Evolutionary conservation across 2,797 vertebrate species (phyloP).

Genomic region (Thripadectes ignobilis): DNA sequence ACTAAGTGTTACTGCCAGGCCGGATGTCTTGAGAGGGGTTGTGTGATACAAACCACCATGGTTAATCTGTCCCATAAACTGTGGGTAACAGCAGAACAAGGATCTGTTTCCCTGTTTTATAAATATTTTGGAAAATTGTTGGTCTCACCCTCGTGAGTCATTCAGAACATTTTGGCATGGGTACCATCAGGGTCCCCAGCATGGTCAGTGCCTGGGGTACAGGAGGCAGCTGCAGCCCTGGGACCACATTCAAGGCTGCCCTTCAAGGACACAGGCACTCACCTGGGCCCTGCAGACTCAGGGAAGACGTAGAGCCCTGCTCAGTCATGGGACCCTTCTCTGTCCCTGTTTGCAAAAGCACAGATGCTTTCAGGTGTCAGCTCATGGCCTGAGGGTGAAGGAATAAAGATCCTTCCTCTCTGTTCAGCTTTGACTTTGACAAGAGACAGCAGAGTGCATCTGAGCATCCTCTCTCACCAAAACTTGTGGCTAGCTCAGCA

Average conservation of each 20-base stretch:
- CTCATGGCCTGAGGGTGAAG: background rate
- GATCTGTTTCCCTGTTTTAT: background rate
- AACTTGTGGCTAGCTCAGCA: background rate
- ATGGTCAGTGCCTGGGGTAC: too few relatives aligned
- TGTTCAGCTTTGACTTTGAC: background rate
- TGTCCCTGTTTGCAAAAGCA: background rate
- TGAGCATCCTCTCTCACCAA: background rate
- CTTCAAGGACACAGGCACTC: background rate
- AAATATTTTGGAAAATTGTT: background rate
- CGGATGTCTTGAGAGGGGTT: background rate
- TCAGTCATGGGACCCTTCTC: fast-evolving
- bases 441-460: background rate
- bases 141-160: background rate
- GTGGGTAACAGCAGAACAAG: background rate
- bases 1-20: background rate
- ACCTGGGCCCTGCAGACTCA: fast-evolving
- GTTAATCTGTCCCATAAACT: background rate
- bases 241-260: background rate
- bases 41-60: background rate
- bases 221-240: background rate
- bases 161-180: background rate
- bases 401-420: background rate
- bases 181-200: fast-evolving
- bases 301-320: background rate
- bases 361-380: too few relatives aligned